A percentile compares a stretch with the other conserved stretches of the same genome.
Evolutionary conservation across 2,888 invertebrate species (phyloP).

Genomic region (Drosophila formosana): DNA sequence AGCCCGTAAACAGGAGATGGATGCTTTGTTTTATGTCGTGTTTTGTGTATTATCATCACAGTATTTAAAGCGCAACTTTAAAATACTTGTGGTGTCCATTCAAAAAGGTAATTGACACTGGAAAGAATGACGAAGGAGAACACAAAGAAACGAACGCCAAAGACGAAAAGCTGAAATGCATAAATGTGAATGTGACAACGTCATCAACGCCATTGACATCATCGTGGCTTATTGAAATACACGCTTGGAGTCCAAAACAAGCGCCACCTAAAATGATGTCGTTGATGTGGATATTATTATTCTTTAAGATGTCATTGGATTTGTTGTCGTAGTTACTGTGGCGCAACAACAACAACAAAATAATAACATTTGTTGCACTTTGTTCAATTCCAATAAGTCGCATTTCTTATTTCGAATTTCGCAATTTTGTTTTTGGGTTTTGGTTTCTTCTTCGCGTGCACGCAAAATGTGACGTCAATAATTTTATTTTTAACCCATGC

Average conservation of each 20-base stretch:
- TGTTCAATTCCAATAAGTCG: constrained; percentile 75
- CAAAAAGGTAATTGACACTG: constrained; percentile 62
- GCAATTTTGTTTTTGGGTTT: constrained; percentile 40
- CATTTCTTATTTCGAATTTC: constrained; percentile 33
- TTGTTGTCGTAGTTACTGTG: constrained; percentile 11
- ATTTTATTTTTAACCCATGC: constrained; percentile 71
- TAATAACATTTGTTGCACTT: constrained; percentile 60
- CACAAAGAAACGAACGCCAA: constrained; percentile 17
- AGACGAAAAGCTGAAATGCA: constrained; percentile 28
- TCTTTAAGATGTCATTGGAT: constrained; percentile 11
- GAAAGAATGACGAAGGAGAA: constrained; percentile 44
- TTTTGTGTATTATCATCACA: constrained; percentile 39
- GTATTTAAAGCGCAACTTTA: constrained; percentile 57
- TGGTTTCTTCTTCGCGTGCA: constrained; percentile 23
- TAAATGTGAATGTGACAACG: constrained; percentile 51
- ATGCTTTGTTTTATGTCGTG: constrained; percentile 19
- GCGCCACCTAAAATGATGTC: constrained; percentile 37
- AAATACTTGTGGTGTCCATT: constrained; percentile 56
- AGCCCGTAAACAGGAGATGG: constrained; percentile 13
- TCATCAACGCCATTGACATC: constrained; percentile 63
- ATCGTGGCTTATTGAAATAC: constrained; percentile 46
- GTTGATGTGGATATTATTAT: constrained; percentile 21
- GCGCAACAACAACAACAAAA: constrained; percentile 16
- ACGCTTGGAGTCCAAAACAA: constrained; percentile 41
- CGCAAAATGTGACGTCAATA: constrained; percentile 75